Evolutionary conservation across 2,888 invertebrate genomes (phyloP), one percentile per base, ranked within the genome.

Genomic region (Incurvaria masculella): DNA sequence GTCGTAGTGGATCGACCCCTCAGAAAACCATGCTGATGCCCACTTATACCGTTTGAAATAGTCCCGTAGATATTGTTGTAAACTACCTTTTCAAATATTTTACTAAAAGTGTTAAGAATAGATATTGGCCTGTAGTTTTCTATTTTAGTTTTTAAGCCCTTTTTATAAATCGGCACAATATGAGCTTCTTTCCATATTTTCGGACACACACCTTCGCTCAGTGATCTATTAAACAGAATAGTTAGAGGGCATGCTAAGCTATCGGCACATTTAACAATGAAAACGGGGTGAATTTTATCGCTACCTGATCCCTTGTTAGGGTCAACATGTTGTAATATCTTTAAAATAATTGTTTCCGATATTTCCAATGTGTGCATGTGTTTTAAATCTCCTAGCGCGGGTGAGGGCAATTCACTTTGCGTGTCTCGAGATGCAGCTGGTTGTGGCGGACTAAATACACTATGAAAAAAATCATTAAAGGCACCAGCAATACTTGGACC

Each of bases 21-120:
- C 19, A 33, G n/a, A 20, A 47, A 47, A n/a, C 47, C 47, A 20
- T 47, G 47, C 27, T 47, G 47, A 11, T 33, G n/a, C 2, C 23
- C 17, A 17, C 42, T n/a, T 17, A 47, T 47, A 5, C 21, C 42
- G 20, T 21, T 21, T 2, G 2, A 20, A 20, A 47, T 4, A 2
- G 20, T 14, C 3, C n/a, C 3, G 18, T 38, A 47, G 2, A 47
- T 43, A 17, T 17, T 10, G 5, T 38, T n/a, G 2, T 27, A 17
- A 8, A 43, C 11, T 1, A 18, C 14, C 42, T 38, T 38, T 18
- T 47, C 43, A 38, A 43, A 47, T 1, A 18, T 4, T 19, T 47
- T 43, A 4, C 38, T 14, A 16, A 47, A 38, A 40, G 39, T 41
- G 2, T n/a, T n/a, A n/a, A n/a, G n/a, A n/a, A n/a, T n/a, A n/a